Conservation (phyloP, 2,888 invertebrate species). For the Drosophila multiciliata region DNA sequence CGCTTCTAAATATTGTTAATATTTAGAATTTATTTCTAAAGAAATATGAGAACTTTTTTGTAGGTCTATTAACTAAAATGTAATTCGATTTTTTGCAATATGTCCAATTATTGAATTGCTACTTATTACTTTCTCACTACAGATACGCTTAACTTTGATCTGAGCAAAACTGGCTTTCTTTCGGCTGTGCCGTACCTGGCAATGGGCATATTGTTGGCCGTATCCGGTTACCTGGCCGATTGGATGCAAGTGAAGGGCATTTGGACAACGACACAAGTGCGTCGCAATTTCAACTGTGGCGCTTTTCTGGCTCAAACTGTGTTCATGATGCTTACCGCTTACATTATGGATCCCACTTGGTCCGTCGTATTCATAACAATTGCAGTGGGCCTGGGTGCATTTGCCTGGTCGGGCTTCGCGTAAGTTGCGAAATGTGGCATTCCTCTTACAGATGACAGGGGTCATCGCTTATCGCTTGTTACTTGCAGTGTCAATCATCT, state of each 20-base stretch:
- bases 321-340: constrained; percentile 94
- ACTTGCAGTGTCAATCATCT: constrained; percentile 91
- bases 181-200: constrained; percentile 95
- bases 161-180: constrained; percentile 92
- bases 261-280: constrained; percentile 90
- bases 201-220: constrained; percentile 92
- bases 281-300: constrained; percentile 90
- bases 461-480: constrained; percentile 7
- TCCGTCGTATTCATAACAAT: constrained; percentile 93
- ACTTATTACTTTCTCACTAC: constrained; percentile 60
- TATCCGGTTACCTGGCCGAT: constrained; percentile 94
- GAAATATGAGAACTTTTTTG: neutral
- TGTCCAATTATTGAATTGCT: neutral
- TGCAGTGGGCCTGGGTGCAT: constrained; percentile 95
- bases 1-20: neutral
- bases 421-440: constrained; percentile 82
- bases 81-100: neutral
- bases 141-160: constrained; percentile 91
- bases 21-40: no score
- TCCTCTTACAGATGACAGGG: neutral
- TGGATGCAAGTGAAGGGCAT: constrained; percentile 88
- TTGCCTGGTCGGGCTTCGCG: constrained; percentile 97
- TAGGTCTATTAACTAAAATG: neutral
- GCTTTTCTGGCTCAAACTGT: constrained; percentile 92
- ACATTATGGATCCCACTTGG: constrained; percentile 88